A percentile compares a stretch with the other conserved stretches of the same genome.
Evolutionary conservation across 2,113 vertebrate species (phyloP).

Genomic region (Illadopsis cleaveri): DNA sequence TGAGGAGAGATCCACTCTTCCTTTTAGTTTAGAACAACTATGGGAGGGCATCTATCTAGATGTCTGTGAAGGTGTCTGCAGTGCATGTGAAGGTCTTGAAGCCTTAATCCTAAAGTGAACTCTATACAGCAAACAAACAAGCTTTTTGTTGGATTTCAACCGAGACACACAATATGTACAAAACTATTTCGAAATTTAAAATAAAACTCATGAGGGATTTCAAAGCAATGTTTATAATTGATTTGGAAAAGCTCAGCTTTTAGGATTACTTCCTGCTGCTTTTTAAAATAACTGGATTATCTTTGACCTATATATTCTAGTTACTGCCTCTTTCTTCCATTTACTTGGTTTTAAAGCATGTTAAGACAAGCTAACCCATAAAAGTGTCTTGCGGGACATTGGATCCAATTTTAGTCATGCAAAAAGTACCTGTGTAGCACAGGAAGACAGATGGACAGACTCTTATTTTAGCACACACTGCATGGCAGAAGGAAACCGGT

Average conservation of each 20-base stretch:
- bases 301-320: slow-evolving; percentile 49
- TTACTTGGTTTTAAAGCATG: slow-evolving; percentile 5
- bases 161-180: not conserved
- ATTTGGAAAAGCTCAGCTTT: slow-evolving; percentile 54
- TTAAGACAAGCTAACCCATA: slow-evolving; percentile 27
- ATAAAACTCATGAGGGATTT: not conserved
- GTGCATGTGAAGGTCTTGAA: not conserved
- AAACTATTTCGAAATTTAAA: not conserved
- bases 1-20: not conserved
- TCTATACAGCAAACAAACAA: not conserved
- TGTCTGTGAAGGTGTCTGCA: not conserved
- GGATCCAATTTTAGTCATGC: slow-evolving; percentile 37
- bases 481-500: not conserved
- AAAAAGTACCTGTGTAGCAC: slow-evolving; percentile 27
- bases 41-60: not conserved
- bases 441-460: slow-evolving; percentile 51
- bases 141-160: not conserved
- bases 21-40: not conserved
- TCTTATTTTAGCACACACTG: slow-evolving; percentile 39
- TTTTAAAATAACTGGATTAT: slow-evolving; percentile 50
- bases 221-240: slow-evolving; percentile 31
- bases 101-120: not conserved
- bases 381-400: not conserved
- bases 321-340: not conserved
- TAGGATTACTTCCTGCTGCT: slow-evolving; percentile 37